Conservation (phyloP, 2,888 invertebrate genomes). For the Mythimna pallens region DNA sequence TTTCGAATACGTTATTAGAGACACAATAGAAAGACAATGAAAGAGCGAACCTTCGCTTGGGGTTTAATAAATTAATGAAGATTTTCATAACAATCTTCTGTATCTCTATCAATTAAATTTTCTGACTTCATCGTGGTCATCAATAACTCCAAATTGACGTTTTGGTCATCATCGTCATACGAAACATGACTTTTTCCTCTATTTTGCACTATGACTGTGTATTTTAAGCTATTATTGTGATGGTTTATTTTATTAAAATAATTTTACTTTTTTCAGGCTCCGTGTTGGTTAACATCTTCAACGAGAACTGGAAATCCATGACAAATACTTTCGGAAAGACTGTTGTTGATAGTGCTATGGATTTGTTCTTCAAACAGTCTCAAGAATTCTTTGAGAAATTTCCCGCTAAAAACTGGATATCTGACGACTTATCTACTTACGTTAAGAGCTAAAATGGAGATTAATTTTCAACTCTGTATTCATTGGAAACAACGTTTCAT, state of each 20-base stretch:
- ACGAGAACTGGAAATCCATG: slow-evolving; percentile 51
- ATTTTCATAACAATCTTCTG: neutral
- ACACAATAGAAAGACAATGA: too few species aligned
- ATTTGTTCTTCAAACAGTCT: neutral
- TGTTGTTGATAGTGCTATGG: slow-evolving; percentile 14
- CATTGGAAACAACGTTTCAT: neutral
- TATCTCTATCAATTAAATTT: neutral
- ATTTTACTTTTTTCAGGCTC: slow-evolving; percentile 33
- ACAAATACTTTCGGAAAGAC: slow-evolving; percentile 20
- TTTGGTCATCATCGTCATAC: too few species aligned
- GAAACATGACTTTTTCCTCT: neutral
- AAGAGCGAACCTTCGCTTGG: too few species aligned
- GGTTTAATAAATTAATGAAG: too few species aligned
- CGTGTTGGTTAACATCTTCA: slow-evolving; percentile 45
- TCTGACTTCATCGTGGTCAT: too few species aligned
- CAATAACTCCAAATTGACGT: too few species aligned
- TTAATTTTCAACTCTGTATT: neutral
- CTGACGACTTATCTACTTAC: slow-evolving; percentile 46
- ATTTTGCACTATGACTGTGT: neutral
- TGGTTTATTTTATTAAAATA: neutral
- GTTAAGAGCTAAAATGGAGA: slow-evolving; percentile 16
- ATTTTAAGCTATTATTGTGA: neutral
- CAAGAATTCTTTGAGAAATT: slow-evolving; percentile 18
- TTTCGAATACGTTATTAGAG: too few species aligned
- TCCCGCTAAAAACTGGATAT: slow-evolving; percentile 33